A percentile compares a stretch with the other conserved stretches of the same genome.
Evolutionary conservation across 2,797 vertebrate species (phyloP).

Genomic region (Staurois parvus): DNA sequence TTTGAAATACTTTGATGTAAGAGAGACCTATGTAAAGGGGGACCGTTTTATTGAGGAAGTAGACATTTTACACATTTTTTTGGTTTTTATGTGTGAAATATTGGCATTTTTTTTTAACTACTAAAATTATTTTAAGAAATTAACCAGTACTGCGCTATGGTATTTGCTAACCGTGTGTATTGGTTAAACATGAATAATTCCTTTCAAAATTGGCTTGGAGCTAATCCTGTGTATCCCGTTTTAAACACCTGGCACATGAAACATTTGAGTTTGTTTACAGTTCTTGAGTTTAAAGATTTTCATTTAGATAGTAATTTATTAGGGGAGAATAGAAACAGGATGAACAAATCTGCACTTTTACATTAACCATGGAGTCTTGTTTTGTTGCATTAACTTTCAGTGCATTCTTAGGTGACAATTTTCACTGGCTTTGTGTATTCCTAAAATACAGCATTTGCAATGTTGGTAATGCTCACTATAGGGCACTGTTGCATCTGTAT

Average conservation of each 20-base stretch:
- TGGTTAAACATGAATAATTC: background rate
- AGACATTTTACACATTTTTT: background rate
- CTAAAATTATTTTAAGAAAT: background rate
- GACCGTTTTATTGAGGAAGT: background rate
- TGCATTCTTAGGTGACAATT: background rate
- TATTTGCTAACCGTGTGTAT: background rate
- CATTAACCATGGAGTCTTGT: background rate
- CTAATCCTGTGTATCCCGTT: background rate
- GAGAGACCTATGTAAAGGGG: background rate
- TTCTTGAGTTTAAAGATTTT: constrained; percentile 3
- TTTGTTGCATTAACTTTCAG: constrained; percentile 15
- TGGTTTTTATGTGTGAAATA: constrained; percentile 2
- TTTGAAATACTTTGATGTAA: constrained; percentile 16
- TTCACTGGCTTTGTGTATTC: background rate
- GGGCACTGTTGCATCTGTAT: background rate
- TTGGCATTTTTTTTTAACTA: constrained; percentile 21
- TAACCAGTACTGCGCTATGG: background rate
- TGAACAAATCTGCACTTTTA: constrained; percentile 36
- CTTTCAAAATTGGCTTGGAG: background rate
- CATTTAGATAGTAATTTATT: constrained; percentile 39
- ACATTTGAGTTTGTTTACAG: constrained; percentile 31
- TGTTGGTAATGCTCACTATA: background rate
- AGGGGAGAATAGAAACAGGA: background rate
- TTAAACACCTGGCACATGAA: constrained; percentile 2
- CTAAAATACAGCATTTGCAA: background rate